Base-by-base conservation (phyloP, 2,797 vertebrate genomes). In the Glyptemys insculpta region DNA sequence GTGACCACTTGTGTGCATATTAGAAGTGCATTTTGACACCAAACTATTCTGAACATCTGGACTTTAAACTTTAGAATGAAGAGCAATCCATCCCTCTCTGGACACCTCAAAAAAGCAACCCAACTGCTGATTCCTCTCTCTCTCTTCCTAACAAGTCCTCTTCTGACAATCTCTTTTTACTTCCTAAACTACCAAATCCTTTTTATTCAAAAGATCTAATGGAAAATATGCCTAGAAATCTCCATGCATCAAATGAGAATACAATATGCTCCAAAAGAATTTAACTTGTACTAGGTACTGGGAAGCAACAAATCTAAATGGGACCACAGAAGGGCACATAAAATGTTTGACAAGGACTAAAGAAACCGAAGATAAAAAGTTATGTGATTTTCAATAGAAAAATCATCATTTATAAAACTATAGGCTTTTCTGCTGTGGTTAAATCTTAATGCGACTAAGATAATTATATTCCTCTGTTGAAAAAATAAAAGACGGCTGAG, bases 391-490 rank as follows among this genome's bases (percentile, higher is more conserved):
- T 41, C 21, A 89, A 81, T 1, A 65, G 31, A 90, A 52, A 92
- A 94, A 87, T 53, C 54, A 90, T 4, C 9, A 76, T 83, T 83
- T 81, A 57, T 79, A 47, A 96, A 93, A 76, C 9, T 19, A 1
- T 72, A 41, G 53, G 19, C 8, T 8, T 97, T 94, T 95, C 90
- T 9, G 94, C 7, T 90, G 57, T 95, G 86, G 92, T 85, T 93
- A 86, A 94, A 44, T 89, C 56, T 94, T 91, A 91, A 93, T 82
- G 91, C 16, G 23, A 82, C 79, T 94, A 80, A 90, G 6, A 86
- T 87, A 94, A 93, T 94, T 89, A 78, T 90, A 65, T 83, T 93
- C 27, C 47, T 96, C 54, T 97, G 68, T 95, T 94, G 56, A 3
- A 86, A 86, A 83, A 88, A 81, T 86, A 87, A 91, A 57, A 90